Evolutionary conservation across 2,113 vertebrate genomes (phyloP).

Genomic region (Opisthocomus hoazin): DNA sequence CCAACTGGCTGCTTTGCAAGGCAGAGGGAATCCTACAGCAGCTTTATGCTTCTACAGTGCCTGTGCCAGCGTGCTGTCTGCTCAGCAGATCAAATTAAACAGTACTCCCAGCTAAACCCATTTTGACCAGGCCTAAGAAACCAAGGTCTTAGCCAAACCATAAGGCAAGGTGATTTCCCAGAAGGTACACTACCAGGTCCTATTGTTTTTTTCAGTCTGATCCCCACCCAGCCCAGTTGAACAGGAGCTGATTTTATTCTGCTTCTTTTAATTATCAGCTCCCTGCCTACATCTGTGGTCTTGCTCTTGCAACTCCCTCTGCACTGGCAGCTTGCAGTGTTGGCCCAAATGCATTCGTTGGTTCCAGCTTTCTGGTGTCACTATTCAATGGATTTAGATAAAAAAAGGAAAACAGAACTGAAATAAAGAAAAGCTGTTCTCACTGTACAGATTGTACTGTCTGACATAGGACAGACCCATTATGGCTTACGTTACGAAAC

Average conservation of each 20-base stretch:
- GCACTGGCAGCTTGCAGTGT: not conserved
- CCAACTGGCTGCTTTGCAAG: not conserved
- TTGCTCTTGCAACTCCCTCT: not conserved
- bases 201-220: not conserved
- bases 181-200: not conserved
- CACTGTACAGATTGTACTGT: not conserved
- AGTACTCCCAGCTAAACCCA: not conserved
- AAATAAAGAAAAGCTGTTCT: not conserved
- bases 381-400: not conserved
- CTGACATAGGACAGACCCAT: not conserved
- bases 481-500: rapidly evolving
- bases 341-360: not conserved
- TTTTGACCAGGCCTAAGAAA: not conserved
- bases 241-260: not conserved
- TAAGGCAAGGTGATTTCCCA: not conserved
- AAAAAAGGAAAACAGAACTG: not conserved
- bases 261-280: not conserved
- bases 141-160: not conserved
- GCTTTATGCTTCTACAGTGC: not conserved
- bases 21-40: not conserved
- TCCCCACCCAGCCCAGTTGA: not conserved
- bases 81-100: not conserved
- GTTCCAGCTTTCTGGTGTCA: not conserved
- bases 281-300: not conserved
- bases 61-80: rapidly evolving